These are phyloP conservation scores for Drosophila sproati DNA, from an alignment of 1,140 invertebrate genomes.

Conservation along the genomic window DNA sequence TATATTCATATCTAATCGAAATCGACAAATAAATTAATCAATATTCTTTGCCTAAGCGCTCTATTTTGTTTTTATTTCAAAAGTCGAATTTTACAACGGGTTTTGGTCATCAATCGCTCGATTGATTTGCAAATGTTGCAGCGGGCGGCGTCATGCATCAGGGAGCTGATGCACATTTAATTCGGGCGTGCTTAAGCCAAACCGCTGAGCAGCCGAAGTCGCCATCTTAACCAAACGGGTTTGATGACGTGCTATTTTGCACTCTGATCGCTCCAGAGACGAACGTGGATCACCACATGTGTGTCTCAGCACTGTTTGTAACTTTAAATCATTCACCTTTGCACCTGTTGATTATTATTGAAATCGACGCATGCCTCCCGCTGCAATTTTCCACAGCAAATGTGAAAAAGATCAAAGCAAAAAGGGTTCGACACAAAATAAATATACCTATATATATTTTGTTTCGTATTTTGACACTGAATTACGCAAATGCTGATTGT, in stretches of 20 bases:
- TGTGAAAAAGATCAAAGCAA: not conserved
- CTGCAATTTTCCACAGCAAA: not conserved
- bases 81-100: not conserved
- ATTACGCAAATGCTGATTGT: conserved; percentile 39
- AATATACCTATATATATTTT: not conserved
- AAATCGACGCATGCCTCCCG: conserved; percentile 3
- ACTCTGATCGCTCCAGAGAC: conserved; percentile 37
- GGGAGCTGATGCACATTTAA: conserved; percentile 31
- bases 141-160: conserved; percentile 32
- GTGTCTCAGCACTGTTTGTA: not conserved
- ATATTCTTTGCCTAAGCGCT: not conserved
- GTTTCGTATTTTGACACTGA: conserved; percentile 24
- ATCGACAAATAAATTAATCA: too few species aligned
- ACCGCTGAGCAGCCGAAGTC: conserved; percentile 20
- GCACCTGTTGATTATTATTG: conserved; percentile 29
- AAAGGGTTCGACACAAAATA: conserved; percentile 1
- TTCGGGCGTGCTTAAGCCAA: conserved; percentile 2
- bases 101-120: conserved; percentile 6
- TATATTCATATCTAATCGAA: too few species aligned
- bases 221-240: conserved; percentile 45
- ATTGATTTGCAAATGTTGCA: conserved; percentile 55
- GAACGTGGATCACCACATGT: conserved; percentile 15
- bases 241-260: conserved; percentile 27
- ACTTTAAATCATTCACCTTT: conserved; percentile 39
- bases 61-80: not conserved